These are phyloP conservation scores for Syncerus caffer DNA, from an alignment of 2,797 vertebrate genomes.

Conservation along the genomic window DNA sequence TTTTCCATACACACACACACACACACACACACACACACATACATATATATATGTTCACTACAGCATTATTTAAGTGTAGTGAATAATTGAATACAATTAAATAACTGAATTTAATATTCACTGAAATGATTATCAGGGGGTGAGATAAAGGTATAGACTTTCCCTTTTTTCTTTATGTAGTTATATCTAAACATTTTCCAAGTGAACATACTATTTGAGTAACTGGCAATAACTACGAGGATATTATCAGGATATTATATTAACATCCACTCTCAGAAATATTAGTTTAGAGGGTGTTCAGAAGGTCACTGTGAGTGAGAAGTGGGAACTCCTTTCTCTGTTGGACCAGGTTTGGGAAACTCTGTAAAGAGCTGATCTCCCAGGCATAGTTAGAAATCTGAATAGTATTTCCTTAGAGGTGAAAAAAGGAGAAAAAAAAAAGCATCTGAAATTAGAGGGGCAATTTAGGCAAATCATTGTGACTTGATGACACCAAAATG, in stretches of 20 bases:
- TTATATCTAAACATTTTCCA: background rate
- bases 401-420: background rate
- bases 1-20: no score
- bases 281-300: background rate
- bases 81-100: background rate
- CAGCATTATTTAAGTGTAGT: background rate
- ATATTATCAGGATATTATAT: background rate
- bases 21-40: background rate
- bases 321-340: background rate
- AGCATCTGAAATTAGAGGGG: background rate
- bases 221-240: background rate
- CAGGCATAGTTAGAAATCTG: background rate
- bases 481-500: background rate
- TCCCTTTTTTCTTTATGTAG: background rate
- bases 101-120: background rate
- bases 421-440: background rate
- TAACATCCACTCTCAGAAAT: background rate
- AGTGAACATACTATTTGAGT: background rate
- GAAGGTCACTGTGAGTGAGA: background rate
- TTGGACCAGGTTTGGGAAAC: background rate
- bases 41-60: background rate
- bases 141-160: background rate
- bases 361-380: background rate
- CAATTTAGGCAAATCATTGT: background rate
- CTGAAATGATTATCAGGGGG: background rate